Base-by-base conservation (phyloP, 1,140 invertebrate genomes). In the Drosophila parabipectinata region DNA sequence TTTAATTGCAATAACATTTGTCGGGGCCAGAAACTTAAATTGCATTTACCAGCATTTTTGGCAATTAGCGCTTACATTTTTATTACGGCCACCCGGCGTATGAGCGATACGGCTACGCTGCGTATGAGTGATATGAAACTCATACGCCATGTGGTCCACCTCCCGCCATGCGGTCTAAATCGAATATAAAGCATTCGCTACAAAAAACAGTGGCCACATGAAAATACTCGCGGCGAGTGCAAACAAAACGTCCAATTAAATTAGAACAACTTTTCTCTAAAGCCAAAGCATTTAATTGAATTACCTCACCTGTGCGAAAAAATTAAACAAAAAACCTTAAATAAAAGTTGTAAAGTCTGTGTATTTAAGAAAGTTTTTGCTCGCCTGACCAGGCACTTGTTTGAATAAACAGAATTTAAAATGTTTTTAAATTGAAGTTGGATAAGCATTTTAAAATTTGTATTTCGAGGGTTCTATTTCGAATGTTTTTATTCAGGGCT, bases 1-100 rank as follows among this genome's bases (percentile, higher is more conserved):
- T 67, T 87, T 85, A 85, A 87, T 85, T 81, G 82, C 85, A 82
- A 85, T 87, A 85, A 85, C 78, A 87, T 87, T 85, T 87, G 63
- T 71, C 76, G 69, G 52, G 52, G 44, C 59, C 58, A 37, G 59
- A 45, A 67, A 87, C 76, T 85, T 81, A 82, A 82, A 85, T 85
- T 85, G 78, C 82, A 85, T 87, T 85, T 87, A 87, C 69, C 47
- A 63, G 51, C 52, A 74, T 73, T 67, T 77, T 72, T 78, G 78
- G 41, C 82, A 87, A 82, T 85, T 85, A 84, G 63, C 56, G 41
- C 64, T 58, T 68, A 45, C 60, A 59, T 64, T 83, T 77, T 61
- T 67, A 71, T 61, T 66, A 47, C 44, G 9, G 3, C 44, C 9
- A 44, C 41, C 4, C n/a, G 41, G 14, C 41, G 41, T 44, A 18